These are phyloP conservation scores for Sternotherus odoratus DNA, from an alignment of 2,797 vertebrate species.

Conservation along the genomic window DNA sequence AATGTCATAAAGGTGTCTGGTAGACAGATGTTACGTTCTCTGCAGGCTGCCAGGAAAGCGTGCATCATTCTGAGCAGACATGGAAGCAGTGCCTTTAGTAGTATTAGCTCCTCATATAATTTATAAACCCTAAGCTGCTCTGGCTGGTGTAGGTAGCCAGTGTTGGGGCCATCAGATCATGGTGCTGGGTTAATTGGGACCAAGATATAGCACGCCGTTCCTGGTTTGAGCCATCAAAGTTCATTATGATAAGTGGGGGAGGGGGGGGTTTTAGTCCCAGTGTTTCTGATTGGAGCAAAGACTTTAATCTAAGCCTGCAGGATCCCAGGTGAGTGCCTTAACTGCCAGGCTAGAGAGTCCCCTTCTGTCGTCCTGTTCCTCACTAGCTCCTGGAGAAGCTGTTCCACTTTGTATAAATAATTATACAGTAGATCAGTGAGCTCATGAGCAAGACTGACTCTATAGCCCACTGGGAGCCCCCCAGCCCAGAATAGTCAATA, in stretches of 20 bases:
- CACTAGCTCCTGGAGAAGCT: not conserved
- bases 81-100: constrained; percentile 41
- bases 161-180: not conserved
- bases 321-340: not conserved
- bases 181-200: not conserved
- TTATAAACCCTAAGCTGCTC: not conserved
- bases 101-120: constrained; percentile 17
- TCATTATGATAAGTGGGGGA: not conserved
- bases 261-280: not conserved
- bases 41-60: constrained; percentile 37
- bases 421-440: not conserved
- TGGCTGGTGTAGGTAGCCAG: not conserved
- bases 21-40: constrained; percentile 66
- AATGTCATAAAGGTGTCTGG: constrained; percentile 65
- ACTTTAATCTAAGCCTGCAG: not conserved
- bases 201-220: not conserved
- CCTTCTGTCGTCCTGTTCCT: not conserved
- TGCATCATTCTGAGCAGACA: constrained; percentile 18
- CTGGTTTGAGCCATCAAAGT: not conserved
- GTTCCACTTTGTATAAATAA: not conserved
- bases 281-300: not conserved
- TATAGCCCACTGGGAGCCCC: not conserved
- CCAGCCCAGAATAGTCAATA: not conserved
- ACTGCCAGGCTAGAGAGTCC: not conserved
- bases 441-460: not conserved